Base-by-base conservation (phyloP, 2,888 invertebrate species). In the Encarsia formosa region DNA sequence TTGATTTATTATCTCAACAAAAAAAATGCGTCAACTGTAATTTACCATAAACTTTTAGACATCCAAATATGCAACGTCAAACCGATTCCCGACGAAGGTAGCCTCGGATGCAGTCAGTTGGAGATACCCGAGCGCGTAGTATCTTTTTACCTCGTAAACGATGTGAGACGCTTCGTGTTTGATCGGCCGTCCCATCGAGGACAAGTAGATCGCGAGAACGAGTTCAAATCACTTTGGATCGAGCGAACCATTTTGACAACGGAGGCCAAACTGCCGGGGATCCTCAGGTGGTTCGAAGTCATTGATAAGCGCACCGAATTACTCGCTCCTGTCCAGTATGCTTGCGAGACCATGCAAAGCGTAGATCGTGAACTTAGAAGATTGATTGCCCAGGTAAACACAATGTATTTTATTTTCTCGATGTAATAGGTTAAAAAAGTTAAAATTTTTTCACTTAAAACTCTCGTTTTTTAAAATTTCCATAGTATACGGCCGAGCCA, bases 1-100 rank as follows among this genome's bases (percentile, higher is more conserved):
- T 2, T 8, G 15, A 8, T 32, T 4, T 15, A 5, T n/a, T n/a
- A 34, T 34, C 6, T 6, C 15, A 15, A n/a, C 18, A 2, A 3
- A 34, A 15, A 4, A 34, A 16, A 4, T n/a, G 13, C 3, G 11
- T 6, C 31, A 6, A 31, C 15, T 31, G 3, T 4, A 11, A 31
- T n/a, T 31, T 31, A 15, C 4, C 18, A 6, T 15, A 18, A 15
- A 13, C 18, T 37, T 37, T 15, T 18, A 90, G 90, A 84, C 70
- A 93, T 95, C 62, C 94, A 95, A 78, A 94, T 96, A 60, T 91
- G 93, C 73, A 92, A 90, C 75, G 95, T 96, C 34, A 89, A 92
- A 65, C 92, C 96, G 0, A 84, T 94, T 22, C 84, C 92, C 0
- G 85, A 87, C 57, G 81, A 86, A 0, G 81, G 79, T 41, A 75